phyloP scores from a whole-genome alignment of 2,797 vertebrate species.

The Esox masquinongy region DNA sequence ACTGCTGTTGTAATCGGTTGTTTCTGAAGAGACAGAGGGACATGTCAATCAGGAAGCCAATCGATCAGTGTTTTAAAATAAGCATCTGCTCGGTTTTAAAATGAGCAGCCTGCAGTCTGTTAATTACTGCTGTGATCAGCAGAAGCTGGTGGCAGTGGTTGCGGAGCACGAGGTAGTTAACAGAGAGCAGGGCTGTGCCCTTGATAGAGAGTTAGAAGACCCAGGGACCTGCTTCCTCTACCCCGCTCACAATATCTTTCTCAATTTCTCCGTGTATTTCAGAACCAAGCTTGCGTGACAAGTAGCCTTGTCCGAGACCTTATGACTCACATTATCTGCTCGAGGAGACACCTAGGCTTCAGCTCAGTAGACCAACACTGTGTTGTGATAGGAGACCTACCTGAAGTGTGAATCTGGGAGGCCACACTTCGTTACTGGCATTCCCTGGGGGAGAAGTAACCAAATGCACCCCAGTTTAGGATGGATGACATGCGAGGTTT shows the following conservation, averaged over 20 bases:
- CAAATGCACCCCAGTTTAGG: not conserved
- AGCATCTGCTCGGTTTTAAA: slow-evolving; percentile 28
- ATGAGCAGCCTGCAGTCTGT: slow-evolving; percentile 4
- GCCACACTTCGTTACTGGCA: not conserved
- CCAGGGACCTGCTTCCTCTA: not conserved
- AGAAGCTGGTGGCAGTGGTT: not conserved
- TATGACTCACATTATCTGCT: not conserved
- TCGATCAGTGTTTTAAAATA: slow-evolving; percentile 24
- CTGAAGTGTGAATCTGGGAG: not conserved
- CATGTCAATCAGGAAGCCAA: not conserved
- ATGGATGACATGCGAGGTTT: not conserved
- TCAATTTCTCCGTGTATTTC: not conserved
- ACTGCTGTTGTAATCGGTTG: not conserved
- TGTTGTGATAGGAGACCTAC: not conserved
- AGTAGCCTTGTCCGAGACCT: not conserved
- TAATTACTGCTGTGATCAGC: slow-evolving; percentile 1
- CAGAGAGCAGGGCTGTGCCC: too few relatives aligned
- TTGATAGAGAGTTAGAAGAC: too few relatives aligned
- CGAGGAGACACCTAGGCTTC: not conserved
- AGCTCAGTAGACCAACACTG: not conserved
- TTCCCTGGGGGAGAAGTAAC: not conserved
- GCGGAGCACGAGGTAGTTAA: too few relatives aligned
- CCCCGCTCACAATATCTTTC: not conserved
- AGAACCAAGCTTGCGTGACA: not conserved
- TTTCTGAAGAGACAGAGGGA: not conserved